A percentile compares a stretch with the other conserved stretches of the same genome.
Conservation (phyloP, 1,140 invertebrate genomes). For the Pemphigus obesinymphae region DNA sequence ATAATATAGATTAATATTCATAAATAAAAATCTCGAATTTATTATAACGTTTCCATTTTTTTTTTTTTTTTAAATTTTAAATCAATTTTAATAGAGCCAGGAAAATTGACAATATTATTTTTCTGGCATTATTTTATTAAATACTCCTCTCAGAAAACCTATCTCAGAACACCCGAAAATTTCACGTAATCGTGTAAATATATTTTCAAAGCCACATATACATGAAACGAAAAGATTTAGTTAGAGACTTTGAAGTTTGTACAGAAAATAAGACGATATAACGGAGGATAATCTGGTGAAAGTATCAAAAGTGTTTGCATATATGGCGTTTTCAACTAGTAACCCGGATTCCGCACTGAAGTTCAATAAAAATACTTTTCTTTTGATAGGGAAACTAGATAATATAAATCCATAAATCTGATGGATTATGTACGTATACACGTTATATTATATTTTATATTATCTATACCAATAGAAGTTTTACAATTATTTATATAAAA, state of each 20-base stretch:
- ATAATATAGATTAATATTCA: no score
- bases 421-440: background rate
- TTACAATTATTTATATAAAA: background rate
- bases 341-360: background rate
- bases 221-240: slow-evolving; percentile 6
- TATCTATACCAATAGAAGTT: background rate
- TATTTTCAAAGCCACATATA: background rate
- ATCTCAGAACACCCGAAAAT: no score
- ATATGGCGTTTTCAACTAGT: background rate
- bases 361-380: slow-evolving; percentile 19
- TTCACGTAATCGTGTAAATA: no score
- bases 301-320: slow-evolving; percentile 14
- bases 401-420: background rate
- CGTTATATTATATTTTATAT: background rate
- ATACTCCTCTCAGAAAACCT: no score
- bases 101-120: no score
- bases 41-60: no score
- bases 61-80: no score
- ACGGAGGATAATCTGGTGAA: background rate
- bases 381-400: slow-evolving; percentile 14
- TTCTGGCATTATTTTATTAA: no score
- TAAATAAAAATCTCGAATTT: no score
- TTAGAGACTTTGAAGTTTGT: background rate
- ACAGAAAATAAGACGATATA: background rate
- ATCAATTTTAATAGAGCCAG: no score